Evolutionary conservation across 2,113 vertebrate genomes (phyloP).

Genomic region (Dasyurus viverrinus): DNA sequence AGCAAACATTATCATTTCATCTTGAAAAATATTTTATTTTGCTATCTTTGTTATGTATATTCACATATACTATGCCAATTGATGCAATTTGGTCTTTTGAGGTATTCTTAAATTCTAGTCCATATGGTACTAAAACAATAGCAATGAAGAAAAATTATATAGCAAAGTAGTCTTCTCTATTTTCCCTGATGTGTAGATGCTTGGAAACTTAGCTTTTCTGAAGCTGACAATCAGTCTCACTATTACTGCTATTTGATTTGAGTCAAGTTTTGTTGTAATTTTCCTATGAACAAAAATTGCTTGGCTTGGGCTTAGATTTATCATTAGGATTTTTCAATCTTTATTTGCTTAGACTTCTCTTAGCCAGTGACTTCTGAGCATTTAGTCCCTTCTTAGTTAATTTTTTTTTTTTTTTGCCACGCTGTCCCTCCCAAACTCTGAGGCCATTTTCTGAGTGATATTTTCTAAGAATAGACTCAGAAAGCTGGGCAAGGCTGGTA

Average conservation of each 20-base stretch:
- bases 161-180: not conserved
- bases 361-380: not conserved
- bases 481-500: accelerated
- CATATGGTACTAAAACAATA: not conserved
- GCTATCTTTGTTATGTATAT: not conserved
- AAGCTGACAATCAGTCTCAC: not conserved
- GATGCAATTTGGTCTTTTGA: not conserved
- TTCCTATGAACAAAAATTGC: not conserved
- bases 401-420: not conserved
- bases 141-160: not conserved
- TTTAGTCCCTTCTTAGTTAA: not conserved
- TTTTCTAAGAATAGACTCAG: not conserved
- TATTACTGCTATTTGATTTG: too few species aligned
- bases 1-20: not conserved
- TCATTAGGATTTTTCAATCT: not conserved
- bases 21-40: not conserved
- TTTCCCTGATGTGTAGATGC: not conserved
- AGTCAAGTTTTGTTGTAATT: accelerated
- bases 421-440: accelerated
- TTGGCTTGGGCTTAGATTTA: not conserved
- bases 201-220: not conserved
- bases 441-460: not conserved
- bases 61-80: not conserved
- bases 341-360: not conserved
- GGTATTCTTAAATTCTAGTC: not conserved